Conservation (phyloP, 1,140 invertebrate genomes). For the Notospermus geniculatus region DNA sequence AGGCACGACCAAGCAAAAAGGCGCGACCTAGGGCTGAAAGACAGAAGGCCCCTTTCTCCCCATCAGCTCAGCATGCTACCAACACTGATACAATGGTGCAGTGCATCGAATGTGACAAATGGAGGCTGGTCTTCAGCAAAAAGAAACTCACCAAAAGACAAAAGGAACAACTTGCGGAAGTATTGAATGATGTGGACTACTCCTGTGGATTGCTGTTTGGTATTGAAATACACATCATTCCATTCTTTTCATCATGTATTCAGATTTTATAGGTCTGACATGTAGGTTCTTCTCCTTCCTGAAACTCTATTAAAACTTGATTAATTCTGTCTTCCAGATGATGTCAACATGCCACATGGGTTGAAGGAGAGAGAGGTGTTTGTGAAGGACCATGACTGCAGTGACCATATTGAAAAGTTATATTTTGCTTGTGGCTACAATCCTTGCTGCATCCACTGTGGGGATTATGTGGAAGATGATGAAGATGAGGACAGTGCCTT, state of each 20-base stretch:
- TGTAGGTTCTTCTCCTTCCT: too few relatives aligned
- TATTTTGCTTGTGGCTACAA: slow-evolving; percentile 5
- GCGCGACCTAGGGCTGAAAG: background rate
- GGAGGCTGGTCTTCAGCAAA: slow-evolving; percentile 5
- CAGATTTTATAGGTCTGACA: too few relatives aligned
- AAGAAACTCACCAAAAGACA: slow-evolving; percentile 1
- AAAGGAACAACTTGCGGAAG: background rate
- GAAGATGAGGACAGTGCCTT: background rate
- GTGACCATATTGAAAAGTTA: slow-evolving; percentile 4
- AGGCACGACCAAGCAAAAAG: background rate
- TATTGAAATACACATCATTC: too few relatives aligned
- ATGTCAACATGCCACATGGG: background rate
- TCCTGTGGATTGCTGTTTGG: slow-evolving; percentile 2
- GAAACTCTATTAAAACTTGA: too few relatives aligned
- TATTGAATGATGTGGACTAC: slow-evolving; percentile 3
- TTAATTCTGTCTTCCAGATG: background rate
- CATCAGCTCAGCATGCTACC: background rate
- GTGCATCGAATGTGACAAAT: slow-evolving; percentile 6
- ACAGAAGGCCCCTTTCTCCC: background rate
- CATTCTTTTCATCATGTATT: too few relatives aligned
- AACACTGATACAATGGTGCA: slow-evolving; percentile 7
- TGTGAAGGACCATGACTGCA: slow-evolving; percentile 7
- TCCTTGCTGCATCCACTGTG: slow-evolving; percentile 3
- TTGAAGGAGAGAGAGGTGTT: background rate
- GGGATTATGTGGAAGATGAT: background rate